These are phyloP conservation scores for Neoaliturus tenellus DNA, from an alignment of 2,888 invertebrate genomes.

Conservation along the genomic window DNA sequence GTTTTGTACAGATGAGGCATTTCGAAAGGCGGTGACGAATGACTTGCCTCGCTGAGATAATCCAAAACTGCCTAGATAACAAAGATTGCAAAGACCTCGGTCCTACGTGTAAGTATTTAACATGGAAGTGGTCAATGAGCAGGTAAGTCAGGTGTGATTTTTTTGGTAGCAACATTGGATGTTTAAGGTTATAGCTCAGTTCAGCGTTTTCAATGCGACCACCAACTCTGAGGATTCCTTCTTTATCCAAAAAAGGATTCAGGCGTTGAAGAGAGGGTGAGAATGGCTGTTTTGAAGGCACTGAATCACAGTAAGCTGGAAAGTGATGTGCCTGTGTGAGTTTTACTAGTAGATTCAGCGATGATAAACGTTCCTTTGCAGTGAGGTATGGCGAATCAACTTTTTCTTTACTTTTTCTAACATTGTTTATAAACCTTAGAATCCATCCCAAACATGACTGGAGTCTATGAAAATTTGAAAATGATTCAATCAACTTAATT, in stretches of 20 bases:
- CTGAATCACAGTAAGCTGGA: too few species aligned
- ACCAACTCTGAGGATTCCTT: constrained; percentile 56
- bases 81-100: constrained; percentile 32
- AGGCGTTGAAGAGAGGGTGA: neutral
- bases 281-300: too few species aligned
- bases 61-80: constrained; percentile 40
- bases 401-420: too few species aligned
- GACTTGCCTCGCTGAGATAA: constrained; percentile 22
- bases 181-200: constrained; percentile 7
- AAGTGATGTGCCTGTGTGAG: too few species aligned
- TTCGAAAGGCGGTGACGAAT: neutral
- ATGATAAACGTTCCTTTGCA: too few species aligned
- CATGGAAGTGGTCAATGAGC: constrained; percentile 58
- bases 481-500: too few species aligned
- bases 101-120: constrained; percentile 50
- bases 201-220: constrained; percentile 54
- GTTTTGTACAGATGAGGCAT: constrained; percentile 25
- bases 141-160: constrained; percentile 51
- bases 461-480: too few species aligned
- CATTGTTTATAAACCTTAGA: too few species aligned
- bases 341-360: too few species aligned
- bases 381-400: too few species aligned
- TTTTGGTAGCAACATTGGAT: constrained; percentile 57
- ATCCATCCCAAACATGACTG: too few species aligned
- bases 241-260: constrained; percentile 53